These are phyloP conservation scores for Nerophis ophidion DNA, from an alignment of 2,113 vertebrate species.

Conservation along the genomic window DNA sequence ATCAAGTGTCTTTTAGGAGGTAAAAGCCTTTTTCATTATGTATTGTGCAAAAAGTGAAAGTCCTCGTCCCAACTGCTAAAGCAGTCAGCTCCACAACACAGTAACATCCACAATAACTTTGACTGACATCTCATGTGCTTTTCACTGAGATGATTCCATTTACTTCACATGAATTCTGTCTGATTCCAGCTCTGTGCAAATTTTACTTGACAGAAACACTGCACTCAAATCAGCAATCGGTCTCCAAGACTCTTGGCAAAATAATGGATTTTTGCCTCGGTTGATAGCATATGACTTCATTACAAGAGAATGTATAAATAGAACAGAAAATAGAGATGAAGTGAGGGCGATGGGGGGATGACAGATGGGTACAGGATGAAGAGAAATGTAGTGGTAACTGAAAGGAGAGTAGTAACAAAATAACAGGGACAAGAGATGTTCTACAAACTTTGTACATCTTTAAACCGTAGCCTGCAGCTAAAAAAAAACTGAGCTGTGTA, in stretches of 20 bases:
- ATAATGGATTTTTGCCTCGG: slow-evolving; percentile 25
- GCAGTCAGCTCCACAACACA: not conserved
- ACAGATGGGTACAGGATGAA: slow-evolving; percentile 47
- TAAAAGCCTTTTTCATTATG: slow-evolving; percentile 29
- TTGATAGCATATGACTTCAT: slow-evolving; percentile 32
- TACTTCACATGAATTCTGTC: slow-evolving; percentile 3
- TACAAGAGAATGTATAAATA: slow-evolving; percentile 60
- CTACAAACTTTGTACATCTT: too few relatives aligned
- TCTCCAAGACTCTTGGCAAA: slow-evolving; percentile 27
- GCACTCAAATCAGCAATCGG: slow-evolving; percentile 25
- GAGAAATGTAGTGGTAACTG: slow-evolving; percentile 30
- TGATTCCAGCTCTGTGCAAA: slow-evolving; percentile 10
- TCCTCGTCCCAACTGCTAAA: not conserved
- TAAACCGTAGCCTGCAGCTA: slow-evolving; percentile 31
- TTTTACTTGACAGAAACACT: slow-evolving; percentile 16
- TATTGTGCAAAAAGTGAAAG: not conserved
- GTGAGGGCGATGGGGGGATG: slow-evolving; percentile 13
- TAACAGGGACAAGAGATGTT: slow-evolving; percentile 14
- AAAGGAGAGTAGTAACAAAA: slow-evolving; percentile 2
- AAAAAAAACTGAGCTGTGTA: slow-evolving; percentile 25
- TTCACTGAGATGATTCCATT: slow-evolving; percentile 5
- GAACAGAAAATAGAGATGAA: slow-evolving; percentile 28
- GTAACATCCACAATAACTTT: not conserved
- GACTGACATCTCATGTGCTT: not conserved
- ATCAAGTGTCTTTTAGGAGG: slow-evolving; percentile 11